These are phyloP conservation scores for Cossypha polioptera DNA, from an alignment of 2,797 vertebrate genomes.

Conservation along the genomic window DNA sequence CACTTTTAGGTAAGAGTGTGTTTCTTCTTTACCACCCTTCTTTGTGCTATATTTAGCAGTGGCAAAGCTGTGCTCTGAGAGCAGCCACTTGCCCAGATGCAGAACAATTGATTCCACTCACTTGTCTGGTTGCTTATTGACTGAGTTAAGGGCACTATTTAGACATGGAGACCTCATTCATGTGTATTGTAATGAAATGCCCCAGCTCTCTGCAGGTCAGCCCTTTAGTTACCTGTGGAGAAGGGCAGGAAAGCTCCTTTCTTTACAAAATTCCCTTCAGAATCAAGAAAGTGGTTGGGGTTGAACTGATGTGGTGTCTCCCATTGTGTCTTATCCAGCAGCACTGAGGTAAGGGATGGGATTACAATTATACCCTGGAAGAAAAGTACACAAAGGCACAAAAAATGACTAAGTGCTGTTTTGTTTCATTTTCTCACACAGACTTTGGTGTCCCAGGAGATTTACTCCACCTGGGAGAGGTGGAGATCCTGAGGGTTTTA, in stretches of 20 bases:
- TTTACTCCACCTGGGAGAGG: not conserved
- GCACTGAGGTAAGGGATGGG: slow-evolving; percentile 74
- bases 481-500: not conserved
- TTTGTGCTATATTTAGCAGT: not conserved
- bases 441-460: not conserved
- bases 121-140: not conserved
- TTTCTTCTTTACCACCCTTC: not conserved
- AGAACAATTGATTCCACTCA: not conserved
- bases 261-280: slow-evolving; percentile 71
- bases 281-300: slow-evolving; percentile 76
- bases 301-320: slow-evolving; percentile 76
- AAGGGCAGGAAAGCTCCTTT: slow-evolving; percentile 77
- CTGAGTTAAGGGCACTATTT: not conserved
- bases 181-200: not conserved
- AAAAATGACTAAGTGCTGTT: not conserved
- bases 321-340: slow-evolving; percentile 76
- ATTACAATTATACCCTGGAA: slow-evolving; percentile 76
- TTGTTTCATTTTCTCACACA: not conserved
- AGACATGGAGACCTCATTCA: not conserved
- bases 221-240: slow-evolving; percentile 68
- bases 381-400: not conserved
- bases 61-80: not conserved
- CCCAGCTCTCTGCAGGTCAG: not conserved
- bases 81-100: not conserved
- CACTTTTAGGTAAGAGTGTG: not conserved